These are phyloP conservation scores for Epizoanthus illoricatus DNA, from an alignment of 92 coral and sea anemone genomes.

Conservation along the genomic window DNA sequence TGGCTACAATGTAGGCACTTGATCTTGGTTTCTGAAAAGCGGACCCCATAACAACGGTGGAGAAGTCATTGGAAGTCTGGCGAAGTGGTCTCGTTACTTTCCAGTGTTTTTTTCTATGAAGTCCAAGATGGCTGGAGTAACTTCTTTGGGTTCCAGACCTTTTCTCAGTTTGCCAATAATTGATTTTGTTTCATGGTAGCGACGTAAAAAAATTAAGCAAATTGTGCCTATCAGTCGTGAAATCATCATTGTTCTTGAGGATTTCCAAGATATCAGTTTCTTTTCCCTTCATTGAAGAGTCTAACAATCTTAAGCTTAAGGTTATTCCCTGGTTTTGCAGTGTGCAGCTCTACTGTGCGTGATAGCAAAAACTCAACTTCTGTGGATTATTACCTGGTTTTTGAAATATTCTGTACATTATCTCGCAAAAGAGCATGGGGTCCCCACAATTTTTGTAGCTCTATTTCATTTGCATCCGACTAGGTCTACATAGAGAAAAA, in stretches of 20 bases:
- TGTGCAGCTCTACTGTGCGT: too few species aligned
- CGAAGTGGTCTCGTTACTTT: constrained; percentile 3
- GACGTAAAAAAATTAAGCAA: constrained; percentile 12
- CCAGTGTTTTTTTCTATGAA: constrained; percentile 4
- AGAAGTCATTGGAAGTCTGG: constrained; percentile 12
- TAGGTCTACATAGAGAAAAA: too few species aligned
- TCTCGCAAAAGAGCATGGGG: too few species aligned
- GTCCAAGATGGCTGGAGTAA: neutral
- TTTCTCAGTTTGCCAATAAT: constrained; percentile 19
- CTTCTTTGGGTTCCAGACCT: constrained; percentile 2
- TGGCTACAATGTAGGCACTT: constrained; percentile 23
- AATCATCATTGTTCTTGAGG: constrained; percentile 34
- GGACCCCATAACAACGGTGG: constrained; percentile 14
- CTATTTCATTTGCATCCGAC: too few species aligned
- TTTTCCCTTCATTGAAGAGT: constrained; percentile 11
- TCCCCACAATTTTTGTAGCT: too few species aligned
- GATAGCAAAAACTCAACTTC: too few species aligned
- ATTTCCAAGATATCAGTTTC: constrained; percentile 35
- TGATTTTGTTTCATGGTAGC: constrained; percentile 32
- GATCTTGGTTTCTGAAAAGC: constrained; percentile 33
- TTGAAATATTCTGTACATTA: too few species aligned
- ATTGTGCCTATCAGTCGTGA: constrained; percentile 34
- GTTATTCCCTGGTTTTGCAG: too few species aligned
- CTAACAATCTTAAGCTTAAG: constrained; percentile 1
- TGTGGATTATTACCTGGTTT: too few species aligned